Percentiles rank a stretch among this genome's conserved stretches.
Conservation (phyloP, 2,797 vertebrate species). For the Chrosomus eos region DNA sequence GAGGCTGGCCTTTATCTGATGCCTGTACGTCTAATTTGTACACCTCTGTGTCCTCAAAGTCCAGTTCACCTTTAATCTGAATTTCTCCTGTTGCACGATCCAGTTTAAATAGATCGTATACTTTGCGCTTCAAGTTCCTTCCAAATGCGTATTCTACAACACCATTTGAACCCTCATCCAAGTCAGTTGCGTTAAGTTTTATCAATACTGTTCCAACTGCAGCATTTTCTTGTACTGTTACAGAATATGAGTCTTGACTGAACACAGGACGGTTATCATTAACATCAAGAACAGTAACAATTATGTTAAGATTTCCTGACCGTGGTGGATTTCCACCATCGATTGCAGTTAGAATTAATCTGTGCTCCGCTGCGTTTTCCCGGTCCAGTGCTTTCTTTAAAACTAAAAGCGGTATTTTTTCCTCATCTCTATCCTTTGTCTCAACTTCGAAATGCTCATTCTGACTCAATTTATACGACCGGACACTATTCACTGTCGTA, state of each 20-base stretch:
- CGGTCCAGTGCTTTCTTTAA: conserved; percentile 67
- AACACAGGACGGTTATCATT: conserved; percentile 74
- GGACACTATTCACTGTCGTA: conserved; percentile 70
- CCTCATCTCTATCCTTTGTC: conserved; percentile 70
- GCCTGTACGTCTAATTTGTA: conserved; percentile 57
- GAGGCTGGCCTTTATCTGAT: conserved; percentile 60
- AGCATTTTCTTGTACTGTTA: conserved; percentile 63
- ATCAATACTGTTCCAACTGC: conserved; percentile 52
- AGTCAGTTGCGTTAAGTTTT: conserved; percentile 59
- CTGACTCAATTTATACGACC: conserved; percentile 76
- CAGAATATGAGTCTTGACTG: conserved; percentile 58
- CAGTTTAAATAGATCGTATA: conserved; percentile 46
- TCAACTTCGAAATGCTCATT: conserved; percentile 79
- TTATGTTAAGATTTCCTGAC: conserved; percentile 65
- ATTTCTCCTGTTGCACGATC: conserved; percentile 58
- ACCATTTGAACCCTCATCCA: conserved; percentile 66
- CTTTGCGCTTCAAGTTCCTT: conserved; percentile 21
- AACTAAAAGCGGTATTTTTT: conserved; percentile 64
- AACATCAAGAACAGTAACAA: conserved; percentile 64
- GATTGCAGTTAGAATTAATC: conserved; percentile 60
- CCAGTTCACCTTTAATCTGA: conserved; percentile 53
- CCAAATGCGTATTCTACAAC: conserved; percentile 63
- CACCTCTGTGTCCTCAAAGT: conserved; percentile 58
- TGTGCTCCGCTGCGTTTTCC: conserved; percentile 57
- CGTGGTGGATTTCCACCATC: conserved; percentile 70